Base-by-base conservation (phyloP, 2,797 vertebrate species). In the Sarcophilus harrisii region DNA sequence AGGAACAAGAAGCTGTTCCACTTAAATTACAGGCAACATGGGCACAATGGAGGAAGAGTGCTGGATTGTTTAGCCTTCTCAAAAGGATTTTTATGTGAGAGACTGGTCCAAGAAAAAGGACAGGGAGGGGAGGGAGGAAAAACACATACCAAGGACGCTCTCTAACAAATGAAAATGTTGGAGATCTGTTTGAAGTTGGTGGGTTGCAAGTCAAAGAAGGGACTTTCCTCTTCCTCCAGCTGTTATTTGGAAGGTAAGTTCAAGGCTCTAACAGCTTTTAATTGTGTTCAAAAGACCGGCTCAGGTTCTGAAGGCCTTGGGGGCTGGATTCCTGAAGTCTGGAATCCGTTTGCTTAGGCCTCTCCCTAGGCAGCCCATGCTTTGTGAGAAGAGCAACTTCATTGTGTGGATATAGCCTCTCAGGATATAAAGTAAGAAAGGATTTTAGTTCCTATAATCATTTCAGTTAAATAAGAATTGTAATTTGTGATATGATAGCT, bases 181-280 rank as follows among this genome's bases (percentile, higher is more conserved):
- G 99, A 99, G 99, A 99, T 99, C 98, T 99, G 99, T 98, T 99
- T 99, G 98, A 99, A 99, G 99, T 99, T 99, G 99, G 99, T 99
- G 99, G 99, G 99, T 98, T 99, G 99, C 99, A 99, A 99, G 99
- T 99, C 99, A 93, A 99, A 99, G 98, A 99, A 99, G 98, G 99
- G 99, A 95, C 99, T 99, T 90, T 99, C 99, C 24, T 99, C 99
- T 73, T 99, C 99, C 97, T 99, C 99, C 99, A 99, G 99, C 99
- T 99, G 99, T 98, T 99, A 99, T 98, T 99, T 99, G 97, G 99
- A 99, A 99, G 99, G 99, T 99, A 99, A 99, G 99, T 97, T 30
- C 0, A 59, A 49, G 66, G n/a, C 2, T 0, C 4, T 29, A 54
- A 58, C 29, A 1, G 0, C 27, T n/a, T 58, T 54, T 62, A 60